Percentiles rank a stretch among this genome's conserved stretches.
Evolutionary conservation across 2,888 invertebrate genomes (phyloP).

Genomic region (Tachystola acroxantha): DNA sequence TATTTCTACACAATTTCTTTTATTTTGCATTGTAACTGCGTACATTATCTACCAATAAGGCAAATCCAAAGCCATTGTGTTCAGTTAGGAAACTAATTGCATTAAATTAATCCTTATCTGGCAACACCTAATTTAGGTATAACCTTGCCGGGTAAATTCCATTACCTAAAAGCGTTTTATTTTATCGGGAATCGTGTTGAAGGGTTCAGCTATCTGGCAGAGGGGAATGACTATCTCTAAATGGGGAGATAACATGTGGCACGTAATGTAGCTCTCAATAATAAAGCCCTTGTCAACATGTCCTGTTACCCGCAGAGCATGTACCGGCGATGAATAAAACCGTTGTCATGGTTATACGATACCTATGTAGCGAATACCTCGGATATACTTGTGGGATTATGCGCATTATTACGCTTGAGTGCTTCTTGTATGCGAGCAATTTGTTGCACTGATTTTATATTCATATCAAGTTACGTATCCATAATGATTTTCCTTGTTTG

Average conservation of each 20-base stretch:
- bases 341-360: slow-evolving; percentile 14
- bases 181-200: slow-evolving; percentile 22
- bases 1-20: too few species aligned
- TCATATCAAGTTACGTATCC: neutral
- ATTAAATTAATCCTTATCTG: slow-evolving; percentile 23
- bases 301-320: slow-evolving; percentile 22
- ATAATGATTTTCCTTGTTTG: neutral
- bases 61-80: slow-evolving; percentile 24
- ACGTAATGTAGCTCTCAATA: slow-evolving; percentile 34
- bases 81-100: slow-evolving; percentile 18
- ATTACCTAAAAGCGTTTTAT: slow-evolving; percentile 19
- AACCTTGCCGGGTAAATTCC: slow-evolving; percentile 17
- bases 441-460: too few species aligned
- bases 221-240: slow-evolving; percentile 37
- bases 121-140: slow-evolving; percentile 14
- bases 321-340: slow-evolving; percentile 15
- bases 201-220: neutral
- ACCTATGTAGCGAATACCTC: slow-evolving; percentile 3
- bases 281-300: slow-evolving; percentile 35
- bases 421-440: neutral
- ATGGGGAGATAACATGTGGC: slow-evolving; percentile 32
- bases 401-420: neutral
- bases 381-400: slow-evolving; percentile 6
- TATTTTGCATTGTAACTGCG: neutral
- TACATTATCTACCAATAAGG: slow-evolving; percentile 22